Percentiles rank a stretch among this genome's conserved stretches.
phyloP scores from a whole-genome alignment of 2,888 invertebrate genomes.

The Diarsia rubi region DNA sequence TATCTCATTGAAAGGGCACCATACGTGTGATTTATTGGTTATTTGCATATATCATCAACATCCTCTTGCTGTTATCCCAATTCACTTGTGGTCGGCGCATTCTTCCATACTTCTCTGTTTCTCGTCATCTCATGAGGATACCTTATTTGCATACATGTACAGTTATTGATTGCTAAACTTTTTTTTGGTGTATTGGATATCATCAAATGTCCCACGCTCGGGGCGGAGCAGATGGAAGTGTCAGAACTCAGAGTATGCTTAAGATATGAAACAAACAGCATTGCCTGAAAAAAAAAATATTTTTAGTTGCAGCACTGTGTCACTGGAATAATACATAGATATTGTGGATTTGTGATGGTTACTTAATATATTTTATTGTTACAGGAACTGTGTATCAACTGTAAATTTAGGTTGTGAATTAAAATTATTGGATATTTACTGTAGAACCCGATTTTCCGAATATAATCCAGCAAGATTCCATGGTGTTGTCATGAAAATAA shows the following conservation, averaged over 20 bases:
- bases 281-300: not conserved
- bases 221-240: too few relatives aligned
- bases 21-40: too few relatives aligned
- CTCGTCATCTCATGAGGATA: too few relatives aligned
- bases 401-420: conserved; percentile 94
- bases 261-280: not conserved
- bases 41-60: too few relatives aligned
- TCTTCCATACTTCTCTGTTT: too few relatives aligned
- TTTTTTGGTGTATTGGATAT: too few relatives aligned
- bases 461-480: conserved; percentile 96
- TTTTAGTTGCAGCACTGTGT: not conserved
- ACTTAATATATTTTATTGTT: conserved; percentile 67
- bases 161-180: too few relatives aligned
- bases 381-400: conserved; percentile 95
- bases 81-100: too few relatives aligned
- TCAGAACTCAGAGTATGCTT: not conserved
- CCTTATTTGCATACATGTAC: too few relatives aligned
- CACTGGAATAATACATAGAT: not conserved
- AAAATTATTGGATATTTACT: conserved; percentile 94
- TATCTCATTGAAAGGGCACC: too few relatives aligned
- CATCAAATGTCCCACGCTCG: too few relatives aligned
- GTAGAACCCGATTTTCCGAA: conserved; percentile 95
- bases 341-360: not conserved
- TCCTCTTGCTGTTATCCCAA: too few relatives aligned
- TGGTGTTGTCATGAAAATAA: conserved; percentile 95